Conservation (phyloP, 2,797 vertebrate genomes). For the Agapornis canus region DNA sequence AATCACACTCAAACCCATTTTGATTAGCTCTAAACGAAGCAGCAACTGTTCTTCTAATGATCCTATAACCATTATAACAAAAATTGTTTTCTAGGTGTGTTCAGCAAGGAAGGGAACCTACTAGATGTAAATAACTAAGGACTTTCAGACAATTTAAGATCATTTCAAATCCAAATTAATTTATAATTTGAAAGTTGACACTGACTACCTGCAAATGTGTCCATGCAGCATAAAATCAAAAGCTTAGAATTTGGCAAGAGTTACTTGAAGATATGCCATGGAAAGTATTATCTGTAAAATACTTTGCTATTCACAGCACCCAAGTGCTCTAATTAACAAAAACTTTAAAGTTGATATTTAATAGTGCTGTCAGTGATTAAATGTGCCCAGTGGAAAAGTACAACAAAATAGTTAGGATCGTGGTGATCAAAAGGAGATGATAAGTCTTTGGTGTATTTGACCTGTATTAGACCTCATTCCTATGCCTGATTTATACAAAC, state of each 20-base stretch:
- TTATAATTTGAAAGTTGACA: background rate
- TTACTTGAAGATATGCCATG: background rate
- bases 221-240: background rate
- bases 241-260: background rate
- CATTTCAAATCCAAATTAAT: background rate
- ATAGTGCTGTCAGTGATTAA: background rate
- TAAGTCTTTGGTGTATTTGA: background rate
- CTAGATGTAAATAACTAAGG: background rate
- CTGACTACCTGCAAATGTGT: background rate
- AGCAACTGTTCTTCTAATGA: background rate
- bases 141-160: background rate
- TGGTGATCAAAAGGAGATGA: background rate
- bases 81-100: background rate
- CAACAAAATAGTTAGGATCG: background rate
- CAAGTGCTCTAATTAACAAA: background rate
- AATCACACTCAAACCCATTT: background rate
- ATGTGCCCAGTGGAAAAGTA: background rate
- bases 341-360: background rate
- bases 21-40: background rate
- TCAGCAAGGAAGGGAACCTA: background rate
- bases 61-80: background rate
- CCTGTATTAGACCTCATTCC: background rate
- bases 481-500: background rate
- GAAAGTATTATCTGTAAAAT: background rate
- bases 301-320: background rate